Conservation (phyloP, 2,888 invertebrate genomes). For the Apantesis nais region DNA sequence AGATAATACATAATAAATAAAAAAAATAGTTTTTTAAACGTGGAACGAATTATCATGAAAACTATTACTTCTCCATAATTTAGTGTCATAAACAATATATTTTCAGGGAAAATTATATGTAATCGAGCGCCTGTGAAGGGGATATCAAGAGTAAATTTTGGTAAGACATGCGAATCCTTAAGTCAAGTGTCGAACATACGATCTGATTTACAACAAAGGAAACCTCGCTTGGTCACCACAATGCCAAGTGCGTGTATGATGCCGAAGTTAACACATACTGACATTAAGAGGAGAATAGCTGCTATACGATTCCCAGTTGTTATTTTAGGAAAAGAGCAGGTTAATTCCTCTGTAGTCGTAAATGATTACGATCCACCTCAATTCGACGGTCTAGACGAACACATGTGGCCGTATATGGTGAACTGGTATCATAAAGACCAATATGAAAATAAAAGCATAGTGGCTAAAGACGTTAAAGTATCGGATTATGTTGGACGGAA, state of each 20-base stretch:
- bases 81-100: neutral
- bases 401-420: constrained; percentile 76
- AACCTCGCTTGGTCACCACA: constrained; percentile 51
- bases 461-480: neutral
- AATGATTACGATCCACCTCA: constrained; percentile 59
- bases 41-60: neutral
- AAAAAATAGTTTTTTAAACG: too few species aligned
- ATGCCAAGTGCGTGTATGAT: constrained; percentile 47
- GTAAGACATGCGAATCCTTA: constrained; percentile 40
- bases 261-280: constrained; percentile 61
- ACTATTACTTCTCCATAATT: neutral
- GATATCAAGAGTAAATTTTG: constrained; percentile 57
- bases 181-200: constrained; percentile 32
- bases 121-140: constrained; percentile 42
- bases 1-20: too few species aligned
- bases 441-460: neutral
- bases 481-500: neutral
- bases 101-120: constrained; percentile 23
- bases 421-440: constrained; percentile 54
- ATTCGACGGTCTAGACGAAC: constrained; percentile 65
- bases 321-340: constrained; percentile 69
- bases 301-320: constrained; percentile 66
- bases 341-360: constrained; percentile 58
- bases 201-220: constrained; percentile 42
- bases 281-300: constrained; percentile 64